Evolutionary conservation across 2,797 vertebrate genomes (phyloP), one percentile per base, ranked within the genome.

Genomic region (Tangara arthus): DNA sequence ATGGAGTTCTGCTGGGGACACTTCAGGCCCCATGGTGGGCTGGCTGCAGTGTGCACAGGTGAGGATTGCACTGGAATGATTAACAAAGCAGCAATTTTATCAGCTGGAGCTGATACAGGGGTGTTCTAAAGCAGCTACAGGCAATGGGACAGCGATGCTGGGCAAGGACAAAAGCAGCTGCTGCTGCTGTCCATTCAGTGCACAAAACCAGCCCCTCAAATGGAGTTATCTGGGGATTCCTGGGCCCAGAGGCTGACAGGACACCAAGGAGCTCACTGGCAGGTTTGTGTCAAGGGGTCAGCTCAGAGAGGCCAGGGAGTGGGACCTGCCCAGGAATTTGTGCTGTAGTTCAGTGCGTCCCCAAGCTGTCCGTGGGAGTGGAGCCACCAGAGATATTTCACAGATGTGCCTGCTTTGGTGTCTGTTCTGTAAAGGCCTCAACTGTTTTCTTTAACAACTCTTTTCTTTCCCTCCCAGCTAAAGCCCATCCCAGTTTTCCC

Each of bases 171-270:
- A 78, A 41, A 20, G 26, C 20, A 35, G 20, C 44, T 12, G 24
- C 47, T 44, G 60, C 28, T 63, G 37, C 37, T 60, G 34, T 7
- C 15, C 28, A 28, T 70, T 68, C 47, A 37, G 10, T 46, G 49
- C 53, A 19, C n/a, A 44, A 47, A 69, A 55, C 2, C 39, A 70
- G 24, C 15, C 16, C 34, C 37, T 27, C 6, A 49, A 10, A 28
- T 11, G 0, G 2, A 46, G 32, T 22, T 39, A 5, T n/a, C 3
- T 21, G 6, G 9, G 49, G 17, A 39, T 28, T 71, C 42, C 12
- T 41, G 78, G 24, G n/a, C 52, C 69, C 28, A 35, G 78, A 55
- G 39, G 21, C 42, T 61, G 52, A 13, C 24, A 14, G 47, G 57
- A 39, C 24, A 8, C 37, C 11, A 5, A 23, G 3, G 34, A 34